A percentile compares a stretch with the other conserved stretches of the same genome.
These are phyloP conservation scores for Minunthozetes semirufus DNA, from an alignment of 2,888 invertebrate genomes.

Conservation along the genomic window DNA sequence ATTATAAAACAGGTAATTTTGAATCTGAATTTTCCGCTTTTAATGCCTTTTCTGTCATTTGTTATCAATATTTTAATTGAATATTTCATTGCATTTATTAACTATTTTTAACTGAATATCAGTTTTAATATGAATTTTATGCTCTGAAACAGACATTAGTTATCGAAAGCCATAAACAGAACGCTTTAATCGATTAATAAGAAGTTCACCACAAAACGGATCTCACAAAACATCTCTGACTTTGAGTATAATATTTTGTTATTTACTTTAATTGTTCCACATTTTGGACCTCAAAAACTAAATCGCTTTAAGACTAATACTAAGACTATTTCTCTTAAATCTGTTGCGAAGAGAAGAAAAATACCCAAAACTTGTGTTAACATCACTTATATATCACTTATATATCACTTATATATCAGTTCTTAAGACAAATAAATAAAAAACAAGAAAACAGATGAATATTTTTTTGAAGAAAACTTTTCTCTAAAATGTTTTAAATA, in stretches of 20 bases:
- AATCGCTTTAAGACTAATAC: background rate
- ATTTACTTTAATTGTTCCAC: slow-evolving; percentile 4
- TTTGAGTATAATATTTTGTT: background rate
- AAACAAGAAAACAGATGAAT: slow-evolving; percentile 5
- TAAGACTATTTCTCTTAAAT: background rate
- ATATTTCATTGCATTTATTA: no score
- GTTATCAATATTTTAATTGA: no score
- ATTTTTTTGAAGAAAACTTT: background rate
- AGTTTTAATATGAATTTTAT: background rate
- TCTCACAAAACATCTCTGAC: background rate
- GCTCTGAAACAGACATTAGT: background rate
- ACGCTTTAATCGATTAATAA: slow-evolving; percentile 7
- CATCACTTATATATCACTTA: background rate
- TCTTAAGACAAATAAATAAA: background rate
- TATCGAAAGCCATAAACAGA: background rate
- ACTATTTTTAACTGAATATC: background rate
- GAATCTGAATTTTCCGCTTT: no score
- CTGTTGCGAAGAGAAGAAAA: background rate
- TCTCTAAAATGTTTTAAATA: background rate
- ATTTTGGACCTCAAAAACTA: background rate
- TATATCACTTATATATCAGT: background rate
- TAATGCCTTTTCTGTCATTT: no score
- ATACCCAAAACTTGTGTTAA: background rate
- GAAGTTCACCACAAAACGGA: background rate
- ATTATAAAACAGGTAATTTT: no score